Base-by-base conservation (phyloP, 1,140 invertebrate species). In the Daktulosphaira vitifoliae region DNA sequence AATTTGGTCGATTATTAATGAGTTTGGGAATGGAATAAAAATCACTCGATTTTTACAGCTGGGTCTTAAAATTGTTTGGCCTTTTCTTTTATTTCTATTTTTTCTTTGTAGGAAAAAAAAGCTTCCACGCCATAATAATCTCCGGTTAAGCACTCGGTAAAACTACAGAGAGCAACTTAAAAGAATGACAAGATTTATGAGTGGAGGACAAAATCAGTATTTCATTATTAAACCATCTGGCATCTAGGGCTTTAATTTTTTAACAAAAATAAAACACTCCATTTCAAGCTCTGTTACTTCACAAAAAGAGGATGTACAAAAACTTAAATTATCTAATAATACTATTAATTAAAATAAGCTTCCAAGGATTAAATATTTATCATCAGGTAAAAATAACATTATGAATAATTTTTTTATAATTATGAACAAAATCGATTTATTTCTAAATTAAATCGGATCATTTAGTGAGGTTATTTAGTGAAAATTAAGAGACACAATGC, bases 161-260 rank as follows among this genome's bases (percentile, higher is more conserved):
- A 59, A 59, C 54, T 25, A 38, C 38, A 8, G 23, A 38, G n/a
- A 23, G 54, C 39, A 44, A 44, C 39, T 23, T 44, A 59, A 59
- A 44, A 16, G 39, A 59, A 59, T 59, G 54, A 59, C 54, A 59
- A 59, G 54, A 59, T 59, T 59, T 59, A 59, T 59, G 16, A 38
- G 25, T 8, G 39, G 54, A 22, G 39, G 39, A 16, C 3, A 23
- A 59, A 59, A 59, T 44, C 37, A 46, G 39, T 44, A 59, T 59
- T 59, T 59, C n/a, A 44, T 44, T 59, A 44, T 59, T 59, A 59
- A 59, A 59, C 38, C 54, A 44, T 59, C 38, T 59, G 54, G 39
- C 54, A 59, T 46, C 26, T 11, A 15, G 37, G 23, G 23, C 18
- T 18, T 56, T 56, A 42, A 4, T 26, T 42, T 44, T 7, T 54